Evolutionary conservation across 2,113 vertebrate species (phyloP), one percentile per base, ranked within the genome.

Genomic region (Corapipo altera): DNA sequence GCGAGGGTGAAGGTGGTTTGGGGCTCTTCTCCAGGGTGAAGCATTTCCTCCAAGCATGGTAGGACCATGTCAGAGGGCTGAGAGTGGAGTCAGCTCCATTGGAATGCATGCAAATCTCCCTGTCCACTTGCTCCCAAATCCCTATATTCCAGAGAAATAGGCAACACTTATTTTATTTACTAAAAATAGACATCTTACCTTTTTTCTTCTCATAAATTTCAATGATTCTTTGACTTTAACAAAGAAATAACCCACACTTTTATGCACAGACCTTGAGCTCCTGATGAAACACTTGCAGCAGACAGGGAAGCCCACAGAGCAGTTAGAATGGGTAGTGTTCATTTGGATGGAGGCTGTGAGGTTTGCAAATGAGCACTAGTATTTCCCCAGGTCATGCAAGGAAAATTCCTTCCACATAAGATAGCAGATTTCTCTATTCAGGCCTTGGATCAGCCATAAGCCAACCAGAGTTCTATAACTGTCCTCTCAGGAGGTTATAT

Each of bases 391-490:
- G 69, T 92, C 48, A 64, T 84, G 22, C 48, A 86, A 85, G 35
- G 30, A 49, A 92, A 94, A 93, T 74, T 94, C 88, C 48, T 93
- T 93, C 72, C 22, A n/a, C 67, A 69, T 5, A 55, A 80, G 79
- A 58, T 27, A 86, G 73, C 46, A 71, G 58, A 66, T 90, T 74
- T 74, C 72, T 94, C 64, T 92, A 5, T 90, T 91, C 33, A 66
- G 37, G 39, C 26, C 51, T 74, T 86, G 85, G 55, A 77, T 80
- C 48, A 95, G 35, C 83, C 76, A 64, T 48, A 91, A 77, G 72
- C 39, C 69, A 92, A 67, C 46, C 23, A 71, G 55, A 89, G 59
- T 27, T 92, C 83, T 52, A 37, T 77, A 93, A 83, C 59, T 84
- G 76, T 76, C 79, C 81, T 86, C 52, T 92, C 83, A 74, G 76